phyloP scores from a whole-genome alignment of 2,797 vertebrate species.

The Echeneis naucrates region DNA sequence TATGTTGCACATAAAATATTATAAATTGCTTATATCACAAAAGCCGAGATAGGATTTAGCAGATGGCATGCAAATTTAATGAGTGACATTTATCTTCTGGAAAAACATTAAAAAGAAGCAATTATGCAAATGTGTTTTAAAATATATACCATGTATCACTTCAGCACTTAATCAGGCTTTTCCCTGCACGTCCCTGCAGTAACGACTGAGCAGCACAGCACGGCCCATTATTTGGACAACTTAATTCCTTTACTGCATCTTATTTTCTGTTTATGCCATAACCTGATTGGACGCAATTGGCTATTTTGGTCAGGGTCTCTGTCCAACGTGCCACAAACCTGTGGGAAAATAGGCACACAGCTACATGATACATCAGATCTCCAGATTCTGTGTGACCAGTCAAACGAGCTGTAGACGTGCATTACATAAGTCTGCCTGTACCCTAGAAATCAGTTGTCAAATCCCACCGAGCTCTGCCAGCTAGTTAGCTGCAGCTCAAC shows the following conservation, averaged over 20 bases:
- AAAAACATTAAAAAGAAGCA: slow-evolving; percentile 44
- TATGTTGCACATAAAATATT: slow-evolving; percentile 33
- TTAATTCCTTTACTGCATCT: not conserved
- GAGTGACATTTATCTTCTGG: slow-evolving; percentile 42
- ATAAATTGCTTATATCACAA: slow-evolving; percentile 42
- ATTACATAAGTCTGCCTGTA: slow-evolving; percentile 13
- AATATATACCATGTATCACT: slow-evolving; percentile 11
- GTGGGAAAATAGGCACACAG: not conserved
- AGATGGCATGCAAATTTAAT: slow-evolving; percentile 52
- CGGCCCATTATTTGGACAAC: slow-evolving; percentile 6
- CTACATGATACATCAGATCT: slow-evolving; percentile 10
- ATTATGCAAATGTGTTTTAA: slow-evolving; percentile 52
- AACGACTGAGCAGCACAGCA: slow-evolving; percentile 6
- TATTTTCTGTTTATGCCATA: not conserved
- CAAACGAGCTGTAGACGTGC: slow-evolving; percentile 11
- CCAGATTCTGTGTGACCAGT: not conserved
- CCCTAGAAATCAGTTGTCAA: slow-evolving; percentile 20
- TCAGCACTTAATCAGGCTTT: slow-evolving; percentile 17
- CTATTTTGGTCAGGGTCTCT: not conserved
- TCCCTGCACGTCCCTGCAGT: slow-evolving; percentile 6
- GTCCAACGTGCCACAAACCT: not conserved
- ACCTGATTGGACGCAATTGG: not conserved
- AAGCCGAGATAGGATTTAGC: slow-evolving; percentile 20
- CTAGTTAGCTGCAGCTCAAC: slow-evolving; percentile 40
- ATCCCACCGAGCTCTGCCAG: slow-evolving; percentile 29